phyloP scores from a whole-genome alignment of 2,113 vertebrate species.

The Heterochromis multidens region DNA sequence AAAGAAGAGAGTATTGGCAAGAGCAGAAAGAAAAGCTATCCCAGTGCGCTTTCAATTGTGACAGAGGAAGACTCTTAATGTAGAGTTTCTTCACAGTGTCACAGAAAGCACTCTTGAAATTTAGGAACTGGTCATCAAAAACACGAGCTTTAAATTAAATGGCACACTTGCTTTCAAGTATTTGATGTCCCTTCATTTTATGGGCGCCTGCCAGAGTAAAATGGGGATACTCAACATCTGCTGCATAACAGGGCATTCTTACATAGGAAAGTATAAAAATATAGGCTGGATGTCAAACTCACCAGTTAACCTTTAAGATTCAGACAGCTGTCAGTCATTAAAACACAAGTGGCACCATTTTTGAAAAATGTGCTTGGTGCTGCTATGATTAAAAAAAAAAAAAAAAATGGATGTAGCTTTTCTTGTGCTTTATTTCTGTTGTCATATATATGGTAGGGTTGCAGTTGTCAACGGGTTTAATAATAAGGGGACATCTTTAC shows the following conservation, averaged over 20 bases:
- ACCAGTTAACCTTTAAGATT: neutral
- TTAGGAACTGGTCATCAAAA: neutral
- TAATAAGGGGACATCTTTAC: neutral
- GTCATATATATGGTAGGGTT: neutral
- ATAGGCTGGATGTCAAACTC: neutral
- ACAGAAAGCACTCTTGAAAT: neutral
- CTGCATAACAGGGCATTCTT: neutral
- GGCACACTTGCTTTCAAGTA: neutral
- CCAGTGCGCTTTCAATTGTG: conserved; percentile 1
- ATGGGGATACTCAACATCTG: neutral
- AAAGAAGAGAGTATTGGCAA: conserved; percentile 19
- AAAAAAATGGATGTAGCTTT: neutral
- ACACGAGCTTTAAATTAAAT: neutral
- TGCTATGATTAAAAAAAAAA: neutral
- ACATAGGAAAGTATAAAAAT: neutral
- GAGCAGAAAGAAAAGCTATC: neutral
- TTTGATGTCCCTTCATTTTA: neutral
- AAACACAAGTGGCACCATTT: neutral
- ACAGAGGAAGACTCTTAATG: neutral
- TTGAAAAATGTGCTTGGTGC: neutral
- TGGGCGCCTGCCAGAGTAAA: neutral
- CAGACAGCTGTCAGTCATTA: neutral
- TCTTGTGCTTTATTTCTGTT: neutral
- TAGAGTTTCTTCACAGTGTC: neutral
- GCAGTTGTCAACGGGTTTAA: neutral